Evolutionary conservation across 1,140 invertebrate genomes (phyloP), one percentile per base, ranked within the genome.

Genomic region (Nasonia vitripennis): DNA sequence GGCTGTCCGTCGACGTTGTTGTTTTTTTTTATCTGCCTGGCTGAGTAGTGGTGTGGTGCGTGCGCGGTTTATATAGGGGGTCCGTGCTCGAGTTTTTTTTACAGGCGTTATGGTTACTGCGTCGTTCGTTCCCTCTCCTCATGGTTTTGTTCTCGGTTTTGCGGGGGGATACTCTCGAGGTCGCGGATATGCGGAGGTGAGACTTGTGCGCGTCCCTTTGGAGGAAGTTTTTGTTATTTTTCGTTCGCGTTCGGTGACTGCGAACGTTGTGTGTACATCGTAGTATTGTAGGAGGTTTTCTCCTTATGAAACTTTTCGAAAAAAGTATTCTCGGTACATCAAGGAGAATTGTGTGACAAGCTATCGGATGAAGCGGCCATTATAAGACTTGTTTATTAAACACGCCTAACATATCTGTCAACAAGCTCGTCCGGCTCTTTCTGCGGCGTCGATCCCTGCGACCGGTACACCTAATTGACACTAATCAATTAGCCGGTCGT

Each of bases 401-500:
- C 62, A 20, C 62, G 62, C 4, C 62, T 23, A 23, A 71, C 12
- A 12, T 2, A 23, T 6, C 23, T 71, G 23, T 71, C 70, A 45
- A 45, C 41, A 45, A 45, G 41, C 41, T 45, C 41, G 41, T 45
- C 9, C 41, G 10, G 7, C 41, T 45, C 41, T 45, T 45, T 9
- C 10, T 45, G 10, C 41, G 2, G 41, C 41, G 41, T 45, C 41
- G 10, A 45, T 45, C 0, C 41, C 41, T 45, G 1, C 41, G 48
- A 51, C 12, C 48, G 11, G 48, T 51, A 62, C 48, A 12, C 78
- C 23, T 78, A 83, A 83, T 78, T 78, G 77, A 10, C 27, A n/a
- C 83, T 84, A 79, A 79, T 84, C 70, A 79, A 79, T 84, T 68
- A 62, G 67, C 23, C 1, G 55, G 17, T 62, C 70, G 17, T 48